Evolutionary conservation across 53 echinoderm and acorn worm genomes (phyloP), one percentile per base, ranked within the genome.

Genomic region (Stichopus horrens): DNA sequence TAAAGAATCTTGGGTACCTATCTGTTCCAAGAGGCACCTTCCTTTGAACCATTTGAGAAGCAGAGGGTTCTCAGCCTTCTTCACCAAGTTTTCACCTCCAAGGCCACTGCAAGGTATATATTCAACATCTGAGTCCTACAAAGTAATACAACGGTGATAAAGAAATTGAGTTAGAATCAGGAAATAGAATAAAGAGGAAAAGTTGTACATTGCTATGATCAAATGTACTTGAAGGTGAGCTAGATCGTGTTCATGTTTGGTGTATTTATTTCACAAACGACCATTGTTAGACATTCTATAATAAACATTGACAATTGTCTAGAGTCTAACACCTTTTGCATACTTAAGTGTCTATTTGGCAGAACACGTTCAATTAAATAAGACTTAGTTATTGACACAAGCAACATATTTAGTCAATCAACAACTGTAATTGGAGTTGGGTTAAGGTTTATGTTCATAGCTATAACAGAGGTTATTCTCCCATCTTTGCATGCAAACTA

Each of bases 91-190:
- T 86, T 99, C 99, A 54, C 99, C 99, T 0, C 94, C 96, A 52
- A 99, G 87, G 11, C 99, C 99, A 88, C 99, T 99, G 86, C 99
- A 99, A 22, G 99, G 99, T 55, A 99, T 88, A 83, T 93, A 99
- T 22, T 75, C 93, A 21, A 99, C 92, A 75, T 99, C 99, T 13
- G 99, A 96, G 53, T 99, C 99, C 99, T 97, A 87, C 59, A n/a
- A 16, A 90, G n/a, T 73, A 14, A 54, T 1, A 52, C 13, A 56
- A 5, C 10, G 53, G 59, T 60, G 73, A 21, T 20, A 85, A 16
- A 68, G 37, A 37, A 37, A 52, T 54, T n/a, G 11, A 10, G 21
- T n/a, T 11, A 77, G 16, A 1, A 37, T 37, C 37, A 37, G 37
- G 2, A 82, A 82, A 53, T 16, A 10, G 21, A 82, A 16, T 16